Base-by-base conservation (phyloP, 2,797 vertebrate genomes). In the Merluccius polli region DNA sequence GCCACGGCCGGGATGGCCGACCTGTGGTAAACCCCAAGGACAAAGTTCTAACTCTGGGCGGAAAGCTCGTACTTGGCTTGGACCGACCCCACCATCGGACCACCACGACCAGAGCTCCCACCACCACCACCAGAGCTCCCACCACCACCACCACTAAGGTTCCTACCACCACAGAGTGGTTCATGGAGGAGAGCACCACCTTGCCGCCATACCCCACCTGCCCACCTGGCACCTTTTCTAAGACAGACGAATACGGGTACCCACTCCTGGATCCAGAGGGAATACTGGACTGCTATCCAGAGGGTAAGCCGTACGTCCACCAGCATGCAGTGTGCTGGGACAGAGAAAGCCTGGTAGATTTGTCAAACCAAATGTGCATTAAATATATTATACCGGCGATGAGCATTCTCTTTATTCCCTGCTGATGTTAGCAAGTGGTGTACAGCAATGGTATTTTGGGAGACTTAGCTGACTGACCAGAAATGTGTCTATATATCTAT, bases 11-110 rank as follows among this genome's bases (percentile, higher is more conserved):
- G 82, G 94, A 96, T 21, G 95, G 95, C 78, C 95, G 93, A 75
- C 98, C 98, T 69, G 93, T 99, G 86, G 90, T 97, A 0, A 98
- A 93, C 87, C 95, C 98, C 71, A 98, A 96, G 89, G 97, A 98
- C 32, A 98, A 95, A 81, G 90, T 97, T 76, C 90, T 98, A 78
- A 97, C 95, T 82, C 92, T 99, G 29, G 98, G 97, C 88, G 98
- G 98, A 48, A 98, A 98, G 84, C 97, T 95, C 33, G 41, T 99
- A 8, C 92, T 96, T 81, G 98, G 97, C 73, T 92, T 99, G 90
- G 95, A 97, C 87, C 92, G 91, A 78, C 81, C 94, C 80, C 94
- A 87, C 83, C 92, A 81, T 71, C 96, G 92, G 70, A 94, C 94
- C 69, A 94, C 93, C 12, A 82, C 82, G 0, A 92, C 89, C 0